Evolutionary conservation across 2,888 invertebrate species (phyloP).

Genomic region (Beris morrisii): DNA sequence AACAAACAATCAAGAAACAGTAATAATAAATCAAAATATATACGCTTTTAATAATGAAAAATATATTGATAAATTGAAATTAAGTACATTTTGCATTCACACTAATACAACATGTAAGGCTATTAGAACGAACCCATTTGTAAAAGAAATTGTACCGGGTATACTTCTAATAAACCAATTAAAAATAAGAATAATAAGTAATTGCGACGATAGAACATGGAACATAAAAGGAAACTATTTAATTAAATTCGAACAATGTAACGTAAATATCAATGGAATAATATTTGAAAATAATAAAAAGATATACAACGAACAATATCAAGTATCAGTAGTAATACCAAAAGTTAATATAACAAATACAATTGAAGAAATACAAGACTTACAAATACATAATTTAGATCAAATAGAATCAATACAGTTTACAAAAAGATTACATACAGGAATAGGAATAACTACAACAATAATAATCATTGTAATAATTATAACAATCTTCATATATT

Average conservation of each 20-base stretch:
- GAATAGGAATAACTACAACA: not conserved
- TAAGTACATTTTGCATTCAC: not conserved
- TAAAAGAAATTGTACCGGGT: constrained; percentile 1
- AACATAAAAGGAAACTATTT: constrained; percentile 1
- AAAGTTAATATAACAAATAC: not conserved
- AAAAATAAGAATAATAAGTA: not conserved
- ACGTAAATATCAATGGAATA: not conserved
- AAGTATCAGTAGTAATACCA: not conserved
- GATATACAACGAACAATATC: not conserved
- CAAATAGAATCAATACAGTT: not conserved
- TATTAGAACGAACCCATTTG: not conserved
- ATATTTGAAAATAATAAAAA: not conserved
- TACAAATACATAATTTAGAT: not conserved
- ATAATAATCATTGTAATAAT: not conserved
- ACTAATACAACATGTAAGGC: constrained; percentile 1
- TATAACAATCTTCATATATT: not conserved
- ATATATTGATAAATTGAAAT: not conserved
- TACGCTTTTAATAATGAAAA: not conserved
- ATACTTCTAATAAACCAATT: not conserved
- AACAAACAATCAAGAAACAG: not conserved
- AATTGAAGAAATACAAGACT: not conserved
- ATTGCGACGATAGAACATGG: not conserved
- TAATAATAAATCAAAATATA: not conserved
- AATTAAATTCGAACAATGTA: not conserved
- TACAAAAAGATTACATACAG: not conserved